phyloP scores from a whole-genome alignment of 2,113 vertebrate species.

The Accipiter cooperii region DNA sequence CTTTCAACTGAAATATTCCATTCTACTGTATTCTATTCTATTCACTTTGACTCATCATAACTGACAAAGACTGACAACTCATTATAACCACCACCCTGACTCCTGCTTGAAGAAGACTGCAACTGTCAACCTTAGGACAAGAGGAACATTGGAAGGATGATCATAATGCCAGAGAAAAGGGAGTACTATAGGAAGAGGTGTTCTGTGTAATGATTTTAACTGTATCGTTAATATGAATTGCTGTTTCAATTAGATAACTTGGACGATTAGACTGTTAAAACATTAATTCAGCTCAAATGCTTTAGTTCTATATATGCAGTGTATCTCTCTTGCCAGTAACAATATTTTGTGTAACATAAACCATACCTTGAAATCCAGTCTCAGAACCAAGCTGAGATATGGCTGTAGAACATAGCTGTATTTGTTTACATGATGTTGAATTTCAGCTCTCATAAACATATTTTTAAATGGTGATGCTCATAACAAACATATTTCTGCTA shows the following conservation, averaged over 20 bases:
- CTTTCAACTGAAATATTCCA: neutral
- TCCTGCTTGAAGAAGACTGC: neutral
- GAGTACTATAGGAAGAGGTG: neutral
- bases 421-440: conserved; percentile 22
- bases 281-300: neutral
- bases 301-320: neutral
- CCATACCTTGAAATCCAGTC: neutral
- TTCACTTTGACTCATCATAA: neutral
- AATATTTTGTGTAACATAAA: neutral
- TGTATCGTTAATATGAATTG: neutral
- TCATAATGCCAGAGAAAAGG: neutral
- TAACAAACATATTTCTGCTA: neutral
- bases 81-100: neutral
- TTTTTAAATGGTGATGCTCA: neutral
- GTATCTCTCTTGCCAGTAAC: neutral
- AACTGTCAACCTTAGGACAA: neutral
- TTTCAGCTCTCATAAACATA: neutral
- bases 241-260: neutral
- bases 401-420: neutral
- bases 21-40: neutral
- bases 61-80: neutral
- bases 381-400: conserved; percentile 19
- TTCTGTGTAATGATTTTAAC: neutral
- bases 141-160: neutral
- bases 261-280: neutral